Conservation (phyloP, 1,140 invertebrate species). For the Schlechtendalia chinensis region DNA sequence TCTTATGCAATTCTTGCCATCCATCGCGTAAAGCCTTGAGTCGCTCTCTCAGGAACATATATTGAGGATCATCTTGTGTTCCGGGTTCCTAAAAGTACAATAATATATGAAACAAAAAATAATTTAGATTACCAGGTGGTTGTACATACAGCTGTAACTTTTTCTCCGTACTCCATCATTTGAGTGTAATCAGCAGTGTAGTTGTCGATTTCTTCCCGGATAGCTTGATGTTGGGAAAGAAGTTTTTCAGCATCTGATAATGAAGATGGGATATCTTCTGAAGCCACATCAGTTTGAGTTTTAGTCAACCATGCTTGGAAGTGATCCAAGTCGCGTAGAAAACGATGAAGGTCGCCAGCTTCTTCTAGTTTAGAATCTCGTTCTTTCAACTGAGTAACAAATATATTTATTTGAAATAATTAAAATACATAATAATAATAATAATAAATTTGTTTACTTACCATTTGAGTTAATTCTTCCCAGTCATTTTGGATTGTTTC, state of each 20-base stretch:
- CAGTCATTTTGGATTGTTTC: conserved; percentile 86
- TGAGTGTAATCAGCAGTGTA: conserved; percentile 97
- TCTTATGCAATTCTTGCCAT: conserved; percentile 97
- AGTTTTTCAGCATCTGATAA: conserved; percentile 95
- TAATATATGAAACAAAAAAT: background rate
- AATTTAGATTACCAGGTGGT: conserved; percentile 48
- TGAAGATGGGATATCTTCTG: conserved; percentile 95
- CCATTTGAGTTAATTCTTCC: conserved; percentile 95
- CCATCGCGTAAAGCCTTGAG: conserved; percentile 96
- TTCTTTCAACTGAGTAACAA: conserved; percentile 74
- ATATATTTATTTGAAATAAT: conserved; percentile 49
- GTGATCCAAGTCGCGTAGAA: conserved; percentile 97
- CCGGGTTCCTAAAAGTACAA: conserved; percentile 41
- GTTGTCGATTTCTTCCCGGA: conserved; percentile 98
- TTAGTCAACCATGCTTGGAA: conserved; percentile 99
- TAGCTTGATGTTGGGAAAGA: conserved; percentile 93
- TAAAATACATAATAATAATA: conserved; percentile 21
- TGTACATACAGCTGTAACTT: conserved; percentile 75
- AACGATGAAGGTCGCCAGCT: conserved; percentile 95
- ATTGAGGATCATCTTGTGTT: conserved; percentile 90
- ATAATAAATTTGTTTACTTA: conserved; percentile 55
- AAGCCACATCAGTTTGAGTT: conserved; percentile 96
- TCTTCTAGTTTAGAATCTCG: conserved; percentile 97
- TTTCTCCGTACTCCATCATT: conserved; percentile 99
- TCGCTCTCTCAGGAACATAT: conserved; percentile 96